Base-by-base conservation (phyloP, 2,113 vertebrate species). In the Cinclus cinclus region DNA sequence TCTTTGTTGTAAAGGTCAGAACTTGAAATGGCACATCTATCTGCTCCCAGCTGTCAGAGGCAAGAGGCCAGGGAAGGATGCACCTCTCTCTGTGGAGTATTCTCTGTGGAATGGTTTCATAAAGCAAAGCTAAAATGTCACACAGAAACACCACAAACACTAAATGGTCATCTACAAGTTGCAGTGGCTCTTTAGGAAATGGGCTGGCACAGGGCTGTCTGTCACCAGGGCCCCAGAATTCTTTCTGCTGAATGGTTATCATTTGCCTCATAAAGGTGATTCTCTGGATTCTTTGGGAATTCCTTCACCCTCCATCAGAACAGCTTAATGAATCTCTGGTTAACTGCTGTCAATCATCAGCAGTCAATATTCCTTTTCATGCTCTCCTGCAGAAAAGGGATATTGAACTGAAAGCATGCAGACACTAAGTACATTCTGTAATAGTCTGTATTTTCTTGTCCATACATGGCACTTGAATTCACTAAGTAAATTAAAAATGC, bases 1-100 rank as follows among this genome's bases (percentile, higher is more conserved):
- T 22, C 87, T 73, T 92, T 69, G 64, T 84, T 49, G 28, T 64
- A 95, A 94, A 93, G 86, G 92, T 94, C 86, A 93, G 83, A 80
- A 68, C 53, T n/a, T 79, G 87, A 91, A 95, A 82, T 46, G 65
- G 94, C 83, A 75, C 52, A 64, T 89, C 83, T 84, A 27, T 37
- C 64, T 82, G 59, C 63, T 89, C 42, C 49, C 78, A 89, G 84
- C 83, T 82, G 81, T 83, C 64, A 41, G 50, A 73, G 71, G 30
- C 14, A 4, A 22, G 50, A 58, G 35, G 42, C n/a, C 35, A 88
- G 71, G 39, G 50, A 58, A 75, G 84, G 60, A 30, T 37, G 47
- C 47, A 41, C 15, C 59, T 58, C 46, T 46, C 46, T n/a, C 28
- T 7, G 13, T 28, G 24, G 3, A 37, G 35, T 37, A 37, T 52